These are phyloP conservation scores for Turritopsis dohrnii DNA, from an alignment of 30 jellyfish, hydroid and myxozoan genomes.

Conservation along the genomic window DNA sequence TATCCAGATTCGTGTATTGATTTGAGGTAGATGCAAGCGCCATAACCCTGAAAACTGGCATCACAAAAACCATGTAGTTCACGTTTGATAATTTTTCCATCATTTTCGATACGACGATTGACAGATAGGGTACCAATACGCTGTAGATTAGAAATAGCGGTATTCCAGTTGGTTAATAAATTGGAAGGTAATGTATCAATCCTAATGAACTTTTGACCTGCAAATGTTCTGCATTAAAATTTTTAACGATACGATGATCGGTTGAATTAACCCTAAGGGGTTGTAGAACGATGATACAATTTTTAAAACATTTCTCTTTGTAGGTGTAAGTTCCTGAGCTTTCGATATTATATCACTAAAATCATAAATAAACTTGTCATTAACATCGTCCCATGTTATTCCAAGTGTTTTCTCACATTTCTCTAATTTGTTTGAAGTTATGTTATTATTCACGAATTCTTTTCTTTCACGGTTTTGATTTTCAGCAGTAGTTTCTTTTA, in stretches of 20 bases:
- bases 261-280: conserved; percentile 29
- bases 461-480: no score
- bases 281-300: conserved; percentile 22
- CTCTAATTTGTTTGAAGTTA: not conserved
- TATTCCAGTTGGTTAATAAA: not conserved
- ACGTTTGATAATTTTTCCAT: not conserved
- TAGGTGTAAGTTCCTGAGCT: not conserved
- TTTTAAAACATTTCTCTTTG: conserved; percentile 5
- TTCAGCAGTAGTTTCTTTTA: no score
- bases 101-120: not conserved
- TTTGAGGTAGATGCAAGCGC: not conserved
- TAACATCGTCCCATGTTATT: not conserved
- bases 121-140: not conserved
- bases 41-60: not conserved
- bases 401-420: not conserved
- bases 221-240: conserved; percentile 15
- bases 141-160: not conserved
- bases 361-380: conserved; percentile 7
- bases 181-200: not conserved
- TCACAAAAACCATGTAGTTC: conserved; percentile 2
- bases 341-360: not conserved
- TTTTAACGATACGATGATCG: conserved; percentile 4
- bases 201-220: conserved; percentile 7
- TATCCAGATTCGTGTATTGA: not conserved
- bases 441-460: no score